Base-by-base conservation (phyloP, 2,113 vertebrate genomes). In the Varanus komodoensis region DNA sequence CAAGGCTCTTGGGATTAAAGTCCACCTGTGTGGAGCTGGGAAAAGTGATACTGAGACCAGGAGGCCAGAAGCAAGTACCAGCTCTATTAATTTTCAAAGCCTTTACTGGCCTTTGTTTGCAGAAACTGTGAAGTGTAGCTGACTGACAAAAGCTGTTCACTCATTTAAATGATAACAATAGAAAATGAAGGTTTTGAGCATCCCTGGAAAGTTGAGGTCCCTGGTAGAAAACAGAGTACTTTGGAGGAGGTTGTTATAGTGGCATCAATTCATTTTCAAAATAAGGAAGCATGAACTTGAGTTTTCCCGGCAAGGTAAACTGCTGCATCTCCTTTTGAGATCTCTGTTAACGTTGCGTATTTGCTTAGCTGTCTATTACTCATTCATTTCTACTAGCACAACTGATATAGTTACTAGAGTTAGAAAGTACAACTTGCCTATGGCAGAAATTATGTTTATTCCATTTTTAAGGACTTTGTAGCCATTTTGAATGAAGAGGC, bases 101-200 rank as follows among this genome's bases (percentile, higher is more conserved):
- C 83, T 84, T 73, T 0, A 0, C 0, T 15, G 23, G 3, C 19
- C 6, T 68, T 44, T 87, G 38, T 83, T 67, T 48, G 34, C 1
- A 61, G 38, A 74, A 19, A 74, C 32, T 25, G 5, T 21, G 29
- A 52, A 88, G 17, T 25, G 9, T 54, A 80, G 27, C 87, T 29
- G 14, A 12, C 15, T 67, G 29, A 25, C 80, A 32, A 67, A 68
- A 29, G 19, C 21, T 52, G 21, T 87, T 87, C 6, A 38, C 48
- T 11, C 8, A 57, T 68, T 50, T 68, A 38, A 23, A 48, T 38
- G 25, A 29, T 9, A 34, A 32, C 48, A 50, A 52, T 86, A 74
- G 69, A 74, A 74, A 52, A 57, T 8, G 34, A 21, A 69, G 48
- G 12, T 3, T 82, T 44, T 78, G 25, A 80, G 32, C 19, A 52